These are phyloP conservation scores for Cotesia chilonis DNA, from an alignment of 1,140 invertebrate genomes.

Conservation along the genomic window DNA sequence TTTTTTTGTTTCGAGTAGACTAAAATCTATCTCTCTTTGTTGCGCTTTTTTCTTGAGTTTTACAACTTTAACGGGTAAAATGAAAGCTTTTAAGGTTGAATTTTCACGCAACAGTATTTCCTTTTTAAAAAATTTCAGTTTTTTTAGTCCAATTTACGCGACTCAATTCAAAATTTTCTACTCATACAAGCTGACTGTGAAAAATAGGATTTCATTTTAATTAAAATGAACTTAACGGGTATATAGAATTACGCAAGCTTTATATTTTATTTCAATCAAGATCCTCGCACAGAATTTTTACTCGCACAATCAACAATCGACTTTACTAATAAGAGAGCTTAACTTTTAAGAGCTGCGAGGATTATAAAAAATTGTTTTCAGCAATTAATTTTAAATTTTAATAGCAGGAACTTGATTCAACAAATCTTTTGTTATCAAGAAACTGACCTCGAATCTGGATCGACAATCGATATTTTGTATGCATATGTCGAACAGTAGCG, in stretches of 20 bases:
- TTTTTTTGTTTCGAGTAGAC: neutral
- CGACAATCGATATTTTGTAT: constrained; percentile 23
- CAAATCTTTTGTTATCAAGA: constrained; percentile 19
- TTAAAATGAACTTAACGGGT: neutral
- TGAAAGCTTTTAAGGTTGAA: constrained; percentile 6
- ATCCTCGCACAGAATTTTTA: no score
- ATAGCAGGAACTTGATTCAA: constrained; percentile 4
- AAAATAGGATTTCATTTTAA: no score
- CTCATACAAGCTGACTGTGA: neutral
- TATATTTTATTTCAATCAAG: no score
- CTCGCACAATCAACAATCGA: no score
- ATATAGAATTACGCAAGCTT: no score
- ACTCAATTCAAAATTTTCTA: neutral
- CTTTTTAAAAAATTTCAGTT: neutral
- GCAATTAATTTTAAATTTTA: neutral
- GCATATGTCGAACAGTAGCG: neutral
- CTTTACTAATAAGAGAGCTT: no score
- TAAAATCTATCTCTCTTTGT: neutral
- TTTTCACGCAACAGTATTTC: constrained; percentile 9
- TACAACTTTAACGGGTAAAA: neutral
- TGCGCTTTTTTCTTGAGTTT: neutral
- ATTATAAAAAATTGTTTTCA: neutral
- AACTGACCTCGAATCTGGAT: constrained; percentile 30
- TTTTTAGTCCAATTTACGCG: neutral
- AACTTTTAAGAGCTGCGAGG: neutral